Evolutionary conservation across 2,888 invertebrate species (phyloP).

Genomic region (Drosophila hamatofila): DNA sequence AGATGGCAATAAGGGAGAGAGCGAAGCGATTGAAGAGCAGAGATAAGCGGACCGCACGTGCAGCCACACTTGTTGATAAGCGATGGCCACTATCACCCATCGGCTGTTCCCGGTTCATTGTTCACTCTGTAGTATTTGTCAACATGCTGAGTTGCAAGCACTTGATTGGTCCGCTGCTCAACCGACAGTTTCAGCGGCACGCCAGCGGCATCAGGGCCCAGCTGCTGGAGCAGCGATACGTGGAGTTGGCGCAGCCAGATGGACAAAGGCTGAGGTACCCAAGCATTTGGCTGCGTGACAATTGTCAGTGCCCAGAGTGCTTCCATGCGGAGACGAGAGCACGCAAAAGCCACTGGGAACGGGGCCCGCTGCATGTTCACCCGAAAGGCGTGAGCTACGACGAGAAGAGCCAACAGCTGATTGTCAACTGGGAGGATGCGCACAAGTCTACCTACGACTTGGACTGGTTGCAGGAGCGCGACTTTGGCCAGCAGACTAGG

Average conservation of each 20-base stretch:
- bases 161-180: conserved; percentile 53
- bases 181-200: conserved; percentile 16
- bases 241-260: conserved; percentile 51
- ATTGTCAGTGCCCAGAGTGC: conserved; percentile 90
- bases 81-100: conserved; percentile 32
- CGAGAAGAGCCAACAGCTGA: conserved; percentile 53
- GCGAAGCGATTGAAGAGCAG: conserved; percentile 5
- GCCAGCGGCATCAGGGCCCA: conserved; percentile 40
- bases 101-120: conserved; percentile 30
- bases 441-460: conserved; percentile 87
- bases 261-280: conserved; percentile 86
- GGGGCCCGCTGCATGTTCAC: conserved; percentile 85
- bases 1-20: background rate
- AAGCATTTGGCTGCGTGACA: conserved; percentile 90
- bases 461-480: conserved; percentile 88
- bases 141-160: conserved; percentile 68
- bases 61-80: conserved; percentile 41
- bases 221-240: conserved; percentile 48
- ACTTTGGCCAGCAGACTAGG: conserved; percentile 86
- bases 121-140: conserved; percentile 42
- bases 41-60: conserved; percentile 28
- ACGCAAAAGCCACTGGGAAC: conserved; percentile 87
- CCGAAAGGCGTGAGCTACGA: conserved; percentile 53
- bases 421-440: conserved; percentile 88
- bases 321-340: conserved; percentile 88